These are phyloP conservation scores for Drosophila ironensis DNA, from an alignment of 1,140 invertebrate species.

Conservation along the genomic window DNA sequence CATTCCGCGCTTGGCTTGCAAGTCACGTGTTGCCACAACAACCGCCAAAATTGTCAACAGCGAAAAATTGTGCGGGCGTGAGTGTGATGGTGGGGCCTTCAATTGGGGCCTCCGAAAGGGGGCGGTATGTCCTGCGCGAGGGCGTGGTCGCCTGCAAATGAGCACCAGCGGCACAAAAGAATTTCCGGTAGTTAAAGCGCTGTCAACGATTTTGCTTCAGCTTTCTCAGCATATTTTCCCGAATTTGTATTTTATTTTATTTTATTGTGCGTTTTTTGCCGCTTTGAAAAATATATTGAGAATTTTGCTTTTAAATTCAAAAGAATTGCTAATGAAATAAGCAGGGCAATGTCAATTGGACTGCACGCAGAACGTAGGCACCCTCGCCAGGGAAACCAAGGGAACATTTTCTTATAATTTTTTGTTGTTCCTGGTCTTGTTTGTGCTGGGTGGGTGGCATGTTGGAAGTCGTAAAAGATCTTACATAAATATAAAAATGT, in stretches of 20 bases:
- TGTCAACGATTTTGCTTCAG: conserved; percentile 46
- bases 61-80: conserved; percentile 78
- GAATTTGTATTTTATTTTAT: conserved; percentile 7
- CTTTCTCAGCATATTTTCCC: conserved; percentile 38
- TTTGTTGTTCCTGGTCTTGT: not conserved
- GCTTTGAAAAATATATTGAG: conserved; percentile 29
- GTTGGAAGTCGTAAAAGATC: conserved; percentile 65
- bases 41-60: conserved; percentile 80
- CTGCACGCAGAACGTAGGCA: conserved; percentile 25
- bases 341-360: conserved; percentile 41
- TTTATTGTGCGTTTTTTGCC: conserved; percentile 3
- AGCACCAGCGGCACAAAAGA: conserved; percentile 74
- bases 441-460: conserved; percentile 19
- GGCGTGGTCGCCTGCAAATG: conserved; percentile 56
- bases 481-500: conserved; percentile 41
- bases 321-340: conserved; percentile 79
- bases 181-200: conserved; percentile 79
- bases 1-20: conserved; percentile 62
- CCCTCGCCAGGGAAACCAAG: conserved; percentile 3
- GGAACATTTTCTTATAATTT: conserved; percentile 1
- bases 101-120: conserved; percentile 12
- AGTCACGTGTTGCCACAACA: conserved; percentile 80
- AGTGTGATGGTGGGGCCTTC: conserved; percentile 42
- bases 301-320: conserved; percentile 51
- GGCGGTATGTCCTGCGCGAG: not conserved